Base-by-base conservation (phyloP, 2,797 vertebrate species). In the Anguilla megastoma region DNA sequence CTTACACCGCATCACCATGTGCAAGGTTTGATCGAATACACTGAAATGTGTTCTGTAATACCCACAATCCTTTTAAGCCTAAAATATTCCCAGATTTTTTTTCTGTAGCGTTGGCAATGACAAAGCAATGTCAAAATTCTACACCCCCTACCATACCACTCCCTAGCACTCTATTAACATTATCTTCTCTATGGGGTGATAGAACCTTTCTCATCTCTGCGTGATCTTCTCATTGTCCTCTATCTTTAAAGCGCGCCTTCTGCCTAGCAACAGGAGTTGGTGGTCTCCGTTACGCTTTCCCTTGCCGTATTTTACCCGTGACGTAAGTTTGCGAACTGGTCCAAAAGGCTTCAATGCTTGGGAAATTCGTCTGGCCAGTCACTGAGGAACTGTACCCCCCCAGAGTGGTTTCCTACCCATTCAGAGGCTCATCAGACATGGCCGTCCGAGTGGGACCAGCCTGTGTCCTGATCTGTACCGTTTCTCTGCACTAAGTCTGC, bases 191-290 rank as follows among this genome's bases (percentile, higher is more conserved):
- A 84, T 60, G 87, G 90, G 85, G 88, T 86, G 94, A 94, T 94
- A 92, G 93, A 91, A 93, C 93, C 93, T 93, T 90, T 87, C 83
- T 86, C 93, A 93, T 93, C 93, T 91, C 93, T 92, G 90, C 94
- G 94, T 93, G 91, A 92, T 92, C 90, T 92, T 93, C 91, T 66
- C 41, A 89, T 87, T 89, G 21, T 85, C 93, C 92, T 92, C 95
- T 94, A 95, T 94, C 92, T 94, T 95, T 94, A 92, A 90, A 45
- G 33, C 69, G 80, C 58, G 30, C 69, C 92, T 89, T 96, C 95
- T 96, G 95, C 96, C 96, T 96, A 96, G 95, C 95, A 96, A 96
- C 95, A 95, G 74, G 69, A 74, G 74, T 36, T 45, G 86, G 90
- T 90, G 89, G 92, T 92, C 92, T 94, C 95, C 93, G 87, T 95